phyloP scores from a whole-genome alignment of 64 coral and sea anemone genomes.

The Hydrozoanthus tunicans region DNA sequence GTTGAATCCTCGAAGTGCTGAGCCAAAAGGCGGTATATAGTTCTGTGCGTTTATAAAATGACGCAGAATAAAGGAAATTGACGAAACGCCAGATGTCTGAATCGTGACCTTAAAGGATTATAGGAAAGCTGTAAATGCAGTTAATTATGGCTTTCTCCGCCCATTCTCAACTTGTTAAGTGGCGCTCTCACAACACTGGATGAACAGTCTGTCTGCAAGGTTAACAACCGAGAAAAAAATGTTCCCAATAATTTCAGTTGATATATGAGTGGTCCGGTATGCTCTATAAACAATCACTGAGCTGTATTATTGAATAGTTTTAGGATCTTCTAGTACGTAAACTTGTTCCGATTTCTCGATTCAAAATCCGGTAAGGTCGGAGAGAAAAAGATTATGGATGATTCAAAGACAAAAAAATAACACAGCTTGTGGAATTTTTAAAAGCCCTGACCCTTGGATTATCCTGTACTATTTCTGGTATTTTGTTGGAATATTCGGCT shows the following conservation, averaged over 20 bases:
- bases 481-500: too few species aligned
- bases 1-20: too few species aligned
- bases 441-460: conserved; percentile 7
- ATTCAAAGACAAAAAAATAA: conserved; percentile 33
- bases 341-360: not conserved
- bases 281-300: not conserved
- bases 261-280: too few species aligned
- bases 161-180: conserved; percentile 13
- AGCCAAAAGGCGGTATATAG: too few species aligned
- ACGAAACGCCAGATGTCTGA: not conserved
- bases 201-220: not conserved
- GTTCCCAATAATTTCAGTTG: too few species aligned
- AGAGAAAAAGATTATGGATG: not conserved
- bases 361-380: conserved; percentile 3
- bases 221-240: not conserved
- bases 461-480: not conserved
- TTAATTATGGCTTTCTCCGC: conserved; percentile 32
- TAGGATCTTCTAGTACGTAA: not conserved
- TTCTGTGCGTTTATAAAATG: too few species aligned
- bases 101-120: conserved; percentile 19
- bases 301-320: too few species aligned
- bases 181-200: not conserved
- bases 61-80: too few species aligned
- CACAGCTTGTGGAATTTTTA: not conserved
- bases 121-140: not conserved